Evolutionary conservation across 2,113 vertebrate species (phyloP).

Genomic region (Ophiodon elongatus): DNA sequence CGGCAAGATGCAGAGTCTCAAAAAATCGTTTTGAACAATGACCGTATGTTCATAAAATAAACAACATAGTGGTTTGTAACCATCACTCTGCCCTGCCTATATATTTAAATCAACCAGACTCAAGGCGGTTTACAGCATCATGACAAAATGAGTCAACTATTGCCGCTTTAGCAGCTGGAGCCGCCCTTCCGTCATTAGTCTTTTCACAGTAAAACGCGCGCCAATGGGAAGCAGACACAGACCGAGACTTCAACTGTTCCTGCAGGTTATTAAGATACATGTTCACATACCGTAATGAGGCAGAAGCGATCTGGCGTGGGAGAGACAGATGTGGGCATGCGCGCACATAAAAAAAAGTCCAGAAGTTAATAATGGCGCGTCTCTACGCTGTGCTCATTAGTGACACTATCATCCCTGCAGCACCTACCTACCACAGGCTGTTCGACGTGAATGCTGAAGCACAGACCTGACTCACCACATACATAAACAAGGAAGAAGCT

Average conservation of each 20-base stretch:
- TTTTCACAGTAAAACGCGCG: conserved; percentile 6
- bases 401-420: conserved; percentile 33
- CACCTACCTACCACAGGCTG: conserved; percentile 27
- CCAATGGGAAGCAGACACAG: neutral
- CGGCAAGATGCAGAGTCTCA: neutral
- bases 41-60: no score
- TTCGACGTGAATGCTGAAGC: neutral
- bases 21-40: neutral
- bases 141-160: neutral
- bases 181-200: neutral
- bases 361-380: conserved; percentile 32
- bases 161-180: neutral
- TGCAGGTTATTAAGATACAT: conserved; percentile 27
- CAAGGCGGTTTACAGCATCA: neutral
- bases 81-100: conserved; percentile 1
- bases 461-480: neutral
- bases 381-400: conserved; percentile 54
- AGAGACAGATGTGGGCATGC: conserved; percentile 13
- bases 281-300: conserved; percentile 23
- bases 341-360: neutral
- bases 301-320: conserved; percentile 7
- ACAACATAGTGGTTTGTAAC: neutral
- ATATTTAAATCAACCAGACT: neutral
- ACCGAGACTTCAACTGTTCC: neutral
- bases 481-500: neutral